Evolutionary conservation across 1,140 invertebrate genomes (phyloP).

Genomic region (Bombus difficillimus): DNA sequence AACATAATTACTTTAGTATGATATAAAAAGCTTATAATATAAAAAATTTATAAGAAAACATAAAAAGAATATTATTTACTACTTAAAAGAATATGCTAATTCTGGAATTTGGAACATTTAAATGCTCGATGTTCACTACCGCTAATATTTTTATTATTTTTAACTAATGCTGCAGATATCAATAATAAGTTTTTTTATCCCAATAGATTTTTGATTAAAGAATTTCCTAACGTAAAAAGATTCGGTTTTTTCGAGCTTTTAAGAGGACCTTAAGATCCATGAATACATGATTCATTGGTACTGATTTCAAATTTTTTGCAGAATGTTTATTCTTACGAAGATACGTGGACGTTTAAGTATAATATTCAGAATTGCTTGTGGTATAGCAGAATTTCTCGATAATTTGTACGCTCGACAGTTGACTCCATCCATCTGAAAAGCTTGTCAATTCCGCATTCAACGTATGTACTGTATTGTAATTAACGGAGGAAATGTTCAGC

Average conservation of each 20-base stretch:
- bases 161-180: not conserved
- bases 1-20: not conserved
- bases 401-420: conserved; percentile 62
- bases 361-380: not conserved
- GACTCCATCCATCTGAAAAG: conserved; percentile 73
- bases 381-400: conserved; percentile 42
- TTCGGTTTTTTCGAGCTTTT: not conserved
- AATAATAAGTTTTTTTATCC: not conserved
- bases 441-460: conserved; percentile 77
- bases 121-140: not conserved
- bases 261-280: not conserved
- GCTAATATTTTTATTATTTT: too few species aligned
- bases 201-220: not conserved
- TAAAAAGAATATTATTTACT: not conserved
- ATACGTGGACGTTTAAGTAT: not conserved
- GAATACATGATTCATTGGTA: not conserved
- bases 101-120: not conserved
- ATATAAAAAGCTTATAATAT: too few species aligned
- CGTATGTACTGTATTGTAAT: conserved; percentile 68
- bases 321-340: not conserved
- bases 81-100: not conserved
- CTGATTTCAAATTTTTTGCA: not conserved
- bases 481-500: conserved; percentile 58
- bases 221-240: not conserved
- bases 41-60: too few species aligned